Conservation (phyloP, 2,797 vertebrate genomes). For the Lateolabrax maculatus region DNA sequence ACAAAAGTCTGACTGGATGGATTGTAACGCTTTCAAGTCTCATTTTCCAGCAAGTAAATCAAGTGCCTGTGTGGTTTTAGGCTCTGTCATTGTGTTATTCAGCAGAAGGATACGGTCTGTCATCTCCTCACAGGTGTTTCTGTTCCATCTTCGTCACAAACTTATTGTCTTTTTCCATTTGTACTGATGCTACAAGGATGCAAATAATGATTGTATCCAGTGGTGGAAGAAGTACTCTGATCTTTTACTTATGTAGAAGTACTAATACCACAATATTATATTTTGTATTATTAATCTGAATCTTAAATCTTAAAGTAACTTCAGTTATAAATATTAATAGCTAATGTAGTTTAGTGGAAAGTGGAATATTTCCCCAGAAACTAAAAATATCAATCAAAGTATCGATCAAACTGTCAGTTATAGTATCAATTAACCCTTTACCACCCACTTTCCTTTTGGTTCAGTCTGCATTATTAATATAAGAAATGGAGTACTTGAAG, state of each 20-base stretch:
- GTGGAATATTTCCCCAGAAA: too few relatives aligned
- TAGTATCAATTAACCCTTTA: background rate
- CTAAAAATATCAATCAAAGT: too few relatives aligned
- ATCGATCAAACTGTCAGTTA: too few relatives aligned
- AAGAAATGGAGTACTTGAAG: too few relatives aligned
- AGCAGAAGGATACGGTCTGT: background rate
- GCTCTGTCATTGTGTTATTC: background rate
- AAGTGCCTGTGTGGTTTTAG: background rate
- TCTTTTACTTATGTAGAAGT: too few relatives aligned
- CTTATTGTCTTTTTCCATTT: background rate
- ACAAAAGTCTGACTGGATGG: background rate
- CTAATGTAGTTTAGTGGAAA: too few relatives aligned
- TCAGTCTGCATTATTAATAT: background rate
- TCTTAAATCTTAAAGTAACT: too few relatives aligned
- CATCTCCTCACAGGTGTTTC: background rate
- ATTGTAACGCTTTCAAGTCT: background rate
- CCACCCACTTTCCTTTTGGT: background rate
- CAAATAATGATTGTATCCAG: background rate
- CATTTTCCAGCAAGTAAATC: background rate
- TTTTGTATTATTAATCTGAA: too few relatives aligned
- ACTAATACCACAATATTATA: too few relatives aligned
- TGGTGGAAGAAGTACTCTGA: background rate
- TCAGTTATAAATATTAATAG: too few relatives aligned
- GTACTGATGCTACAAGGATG: background rate
- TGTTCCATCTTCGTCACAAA: background rate